phyloP scores from a whole-genome alignment of 2,797 vertebrate genomes.

The Gymnothorax reevesii region DNA sequence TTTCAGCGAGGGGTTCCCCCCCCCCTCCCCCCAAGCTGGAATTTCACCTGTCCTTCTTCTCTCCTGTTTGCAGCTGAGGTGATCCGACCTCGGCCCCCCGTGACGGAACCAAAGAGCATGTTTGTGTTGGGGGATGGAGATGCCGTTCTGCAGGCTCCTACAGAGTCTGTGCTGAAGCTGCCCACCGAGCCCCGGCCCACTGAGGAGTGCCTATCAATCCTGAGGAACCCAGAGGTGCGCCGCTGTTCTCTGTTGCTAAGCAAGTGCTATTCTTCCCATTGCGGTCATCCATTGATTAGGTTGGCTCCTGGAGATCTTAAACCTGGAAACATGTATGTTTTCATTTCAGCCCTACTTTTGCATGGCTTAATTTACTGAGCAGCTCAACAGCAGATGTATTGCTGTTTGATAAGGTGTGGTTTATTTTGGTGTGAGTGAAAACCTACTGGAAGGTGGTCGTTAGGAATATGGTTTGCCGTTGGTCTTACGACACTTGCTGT shows the following conservation, averaged over 20 bases:
- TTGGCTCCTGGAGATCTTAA: background rate
- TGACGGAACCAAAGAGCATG: conserved; percentile 60
- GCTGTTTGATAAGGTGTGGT: too few species aligned
- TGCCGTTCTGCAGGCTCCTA: conserved; percentile 27
- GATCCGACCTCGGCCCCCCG: conserved; percentile 78
- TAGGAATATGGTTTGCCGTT: too few species aligned
- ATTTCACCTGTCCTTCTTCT: background rate
- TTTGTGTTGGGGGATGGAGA: conserved; percentile 77
- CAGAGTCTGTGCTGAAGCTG: conserved; percentile 53
- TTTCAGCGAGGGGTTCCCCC: too few species aligned
- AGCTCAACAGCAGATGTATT: too few species aligned
- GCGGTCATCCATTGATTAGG: too few species aligned
- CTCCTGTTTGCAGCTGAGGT: conserved; percentile 74
- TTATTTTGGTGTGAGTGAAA: too few species aligned
- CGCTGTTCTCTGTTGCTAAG: background rate
- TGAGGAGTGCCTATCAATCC: conserved; percentile 83
- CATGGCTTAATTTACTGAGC: too few species aligned
- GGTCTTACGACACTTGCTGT: background rate
- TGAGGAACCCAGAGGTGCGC: conserved; percentile 80
- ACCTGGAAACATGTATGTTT: too few species aligned
- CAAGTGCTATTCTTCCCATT: background rate
- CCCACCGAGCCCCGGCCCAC: conserved; percentile 73
- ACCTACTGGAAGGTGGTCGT: too few species aligned
- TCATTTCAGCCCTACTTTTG: too few species aligned
- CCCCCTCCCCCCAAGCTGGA: too few species aligned